These are phyloP conservation scores for Zaprionus obscuricornis DNA, from an alignment of 2,888 invertebrate genomes.

Conservation along the genomic window DNA sequence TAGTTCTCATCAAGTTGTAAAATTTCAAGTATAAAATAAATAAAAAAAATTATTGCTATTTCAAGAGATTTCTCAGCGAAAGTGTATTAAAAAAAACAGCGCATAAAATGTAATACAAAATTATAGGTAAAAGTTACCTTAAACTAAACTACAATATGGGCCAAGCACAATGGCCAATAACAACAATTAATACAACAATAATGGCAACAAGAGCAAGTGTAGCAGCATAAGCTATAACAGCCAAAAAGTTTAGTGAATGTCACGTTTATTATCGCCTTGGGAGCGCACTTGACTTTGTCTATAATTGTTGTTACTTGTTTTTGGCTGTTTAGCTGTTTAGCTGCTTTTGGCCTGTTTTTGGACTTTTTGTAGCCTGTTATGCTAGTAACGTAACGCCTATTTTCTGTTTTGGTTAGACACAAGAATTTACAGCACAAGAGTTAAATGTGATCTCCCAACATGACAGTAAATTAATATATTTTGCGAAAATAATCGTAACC, in stretches of 20 bases:
- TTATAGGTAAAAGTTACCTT: too few species aligned
- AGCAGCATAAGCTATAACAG: constrained; percentile 41
- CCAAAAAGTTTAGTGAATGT: constrained; percentile 37
- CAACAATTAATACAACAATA: constrained; percentile 42
- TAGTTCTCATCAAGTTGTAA: too few species aligned
- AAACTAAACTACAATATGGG: too few species aligned
- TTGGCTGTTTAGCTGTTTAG: background rate
- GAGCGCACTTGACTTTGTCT: constrained; percentile 53
- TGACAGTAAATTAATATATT: constrained; percentile 45
- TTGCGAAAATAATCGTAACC: background rate
- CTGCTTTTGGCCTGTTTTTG: background rate
- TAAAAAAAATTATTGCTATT: too few species aligned
- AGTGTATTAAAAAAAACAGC: constrained; percentile 21
- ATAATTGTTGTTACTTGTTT: constrained; percentile 35
- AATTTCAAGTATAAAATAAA: too few species aligned
- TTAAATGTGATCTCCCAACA: constrained; percentile 28
- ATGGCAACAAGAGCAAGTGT: constrained; percentile 33
- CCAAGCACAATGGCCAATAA: constrained; percentile 12
- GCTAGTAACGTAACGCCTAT: constrained; percentile 10
- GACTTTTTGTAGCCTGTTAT: background rate
- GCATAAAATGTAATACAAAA: background rate
- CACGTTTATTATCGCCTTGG: constrained; percentile 56
- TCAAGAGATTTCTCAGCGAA: too few species aligned
- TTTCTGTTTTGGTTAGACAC: constrained; percentile 12
- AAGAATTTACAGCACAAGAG: constrained; percentile 16